Base-by-base conservation (phyloP, 1,140 invertebrate species). In the Rhyacophila brunnea region DNA sequence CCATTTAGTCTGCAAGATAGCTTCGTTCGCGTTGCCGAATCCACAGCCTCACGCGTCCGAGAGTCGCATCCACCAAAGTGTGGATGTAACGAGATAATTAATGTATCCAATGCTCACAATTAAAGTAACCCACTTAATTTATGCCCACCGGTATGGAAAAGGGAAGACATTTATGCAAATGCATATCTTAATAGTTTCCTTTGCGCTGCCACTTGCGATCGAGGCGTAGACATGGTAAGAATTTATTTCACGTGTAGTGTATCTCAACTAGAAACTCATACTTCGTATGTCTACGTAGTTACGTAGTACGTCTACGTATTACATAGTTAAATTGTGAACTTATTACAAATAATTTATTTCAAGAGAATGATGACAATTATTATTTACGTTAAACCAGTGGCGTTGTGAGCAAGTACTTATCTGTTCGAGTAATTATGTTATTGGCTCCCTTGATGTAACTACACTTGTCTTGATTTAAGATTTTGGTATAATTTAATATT, bases 51-150 rank as follows among this genome's bases (percentile, higher is more conserved):
- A 3, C 9, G 23, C 53, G 11, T 40, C n/a, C 20, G 20, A 9
- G 49, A 35, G 7, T 36, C 9, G 51, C 7, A 17, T 35, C 13
- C 36, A 28, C 23, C 9, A 28, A 28, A 38, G 51, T 19, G 51
- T 28, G 38, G 28, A n/a, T 43, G 34, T 56, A 56, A 56, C 53
- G 7, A 32, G 42, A 56, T 56, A 44, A 56, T 56, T 45, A 56
- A 56, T 32, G 42, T 38, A 13, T 28, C 23, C 23, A 28, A 43
- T 28, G 35, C 17, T 42, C 50, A 35, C 36, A 56, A 56, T 56
- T 56, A 56, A 56, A 56, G 45, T 40, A 40, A 40, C 38, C 38
- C n/a, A 40, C 15, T 40, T 40, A 40, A 40, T 40, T n/a, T 15
- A 15, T 40, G 11, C 38, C 11, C 38, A 40, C 11, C 38, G 38